Evolutionary conservation across 2,888 invertebrate genomes (phyloP), one percentile per base, ranked within the genome.

Genomic region (Merodon equestris): DNA sequence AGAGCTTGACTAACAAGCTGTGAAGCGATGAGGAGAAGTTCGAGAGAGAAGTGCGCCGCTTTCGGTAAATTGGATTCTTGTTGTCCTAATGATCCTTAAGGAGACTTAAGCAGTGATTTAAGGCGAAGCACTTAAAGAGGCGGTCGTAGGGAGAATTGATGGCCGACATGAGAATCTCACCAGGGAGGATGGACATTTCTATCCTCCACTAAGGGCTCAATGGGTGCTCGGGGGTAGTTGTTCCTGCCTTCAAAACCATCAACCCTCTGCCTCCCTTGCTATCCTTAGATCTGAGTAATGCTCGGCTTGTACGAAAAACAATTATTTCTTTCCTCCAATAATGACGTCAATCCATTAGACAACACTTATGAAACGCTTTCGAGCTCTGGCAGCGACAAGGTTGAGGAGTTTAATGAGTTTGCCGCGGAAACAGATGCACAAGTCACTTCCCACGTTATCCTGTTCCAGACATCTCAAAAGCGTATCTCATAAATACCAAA

Each of bases 221-320:
- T 27, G 2, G 27, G 7, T 27, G 27, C 27, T 27, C 27, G 27
- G 2, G 27, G 7, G 3, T 27, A 7, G 27, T n/a, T 7, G 7
- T 27, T 27, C 2, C 27, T 27, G 27, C 7, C 27, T 27, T 27
- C 27, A 27, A 27, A 27, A 27, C 27, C 3, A 27, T 27, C n/a
- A n/a, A 27, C 27, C 27, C 27, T 4, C 27, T 27, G 2, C 27
- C 27, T 27, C 3, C 19, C 36, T 61, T 42, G 54, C 18, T 38
- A 58, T 67, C 72, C 72, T 72, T 34, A 56, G 82, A 83, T 4
- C 27, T 87, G 86, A 86, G 84, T 87, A 85, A 86, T 87, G 86
- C 84, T 82, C 76, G 83, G 83, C 82, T 83, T 82, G 83, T 86
- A 86, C 86, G 87, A 83, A 85, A 86, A 86, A 87, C 85, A 87